Percentiles rank a stretch among this genome's conserved stretches.
These are phyloP conservation scores for Salvator merianae DNA, from an alignment of 2,113 vertebrate genomes.

Conservation along the genomic window DNA sequence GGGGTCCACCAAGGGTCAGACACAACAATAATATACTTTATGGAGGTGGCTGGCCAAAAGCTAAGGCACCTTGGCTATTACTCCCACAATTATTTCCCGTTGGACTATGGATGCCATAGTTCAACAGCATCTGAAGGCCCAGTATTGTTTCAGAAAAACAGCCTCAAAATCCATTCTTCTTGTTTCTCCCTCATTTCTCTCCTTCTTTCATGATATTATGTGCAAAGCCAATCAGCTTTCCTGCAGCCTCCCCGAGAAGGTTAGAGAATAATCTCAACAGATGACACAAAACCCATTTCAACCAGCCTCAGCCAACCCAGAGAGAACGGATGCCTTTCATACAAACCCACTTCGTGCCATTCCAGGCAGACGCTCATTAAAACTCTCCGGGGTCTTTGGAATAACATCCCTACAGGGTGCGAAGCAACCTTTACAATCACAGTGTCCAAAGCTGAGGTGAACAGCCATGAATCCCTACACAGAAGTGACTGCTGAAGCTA, in stretches of 20 bases:
- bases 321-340: conserved; percentile 16
- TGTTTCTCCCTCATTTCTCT: background rate
- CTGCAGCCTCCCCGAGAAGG: conserved; percentile 26
- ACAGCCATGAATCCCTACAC: conserved; percentile 18
- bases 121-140: too few relatives aligned
- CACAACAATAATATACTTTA: too few relatives aligned
- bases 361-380: conserved; percentile 52
- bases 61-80: too few relatives aligned
- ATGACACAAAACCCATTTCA: conserved; percentile 45
- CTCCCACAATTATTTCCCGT: too few relatives aligned
- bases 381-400: conserved; percentile 28
- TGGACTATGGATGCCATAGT: too few relatives aligned
- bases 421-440: conserved; percentile 43
- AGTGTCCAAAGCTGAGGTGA: conserved; percentile 44
- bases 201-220: conserved; percentile 17
- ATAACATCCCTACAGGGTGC: background rate
- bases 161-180: background rate
- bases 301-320: conserved; percentile 32
- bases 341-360: conserved; percentile 25
- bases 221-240: conserved; percentile 25
- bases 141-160: conserved; percentile 14
- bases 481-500: background rate
- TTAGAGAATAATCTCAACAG: conserved; percentile 7
- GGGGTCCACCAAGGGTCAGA: too few relatives aligned
- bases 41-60: too few relatives aligned